Evolutionary conservation across 2,113 vertebrate species (phyloP).

Genomic region (Physeter macrocephalus): DNA sequence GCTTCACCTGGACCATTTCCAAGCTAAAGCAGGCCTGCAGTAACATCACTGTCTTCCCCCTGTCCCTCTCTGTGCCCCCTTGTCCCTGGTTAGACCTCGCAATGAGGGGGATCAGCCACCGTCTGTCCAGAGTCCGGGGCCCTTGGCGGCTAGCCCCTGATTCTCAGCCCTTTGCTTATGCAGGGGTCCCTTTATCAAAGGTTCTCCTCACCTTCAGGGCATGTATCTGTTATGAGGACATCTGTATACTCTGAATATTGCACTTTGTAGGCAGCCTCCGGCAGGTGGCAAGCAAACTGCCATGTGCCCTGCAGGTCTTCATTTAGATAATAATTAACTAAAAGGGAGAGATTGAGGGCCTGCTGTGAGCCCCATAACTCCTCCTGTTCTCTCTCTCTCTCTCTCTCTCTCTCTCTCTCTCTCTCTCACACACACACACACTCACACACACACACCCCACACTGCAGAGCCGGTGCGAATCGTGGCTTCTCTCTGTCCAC

Average conservation of each 20-base stretch:
- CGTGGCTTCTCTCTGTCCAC: not conserved
- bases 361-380: constrained; percentile 35
- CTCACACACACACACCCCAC: not conserved
- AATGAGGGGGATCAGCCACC: not conserved
- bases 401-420: not conserved
- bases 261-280: constrained; percentile 37
- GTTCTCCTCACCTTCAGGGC: constrained; percentile 23
- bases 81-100: not conserved
- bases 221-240: not conserved
- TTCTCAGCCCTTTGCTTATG: not conserved
- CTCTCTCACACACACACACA: not conserved
- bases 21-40: not conserved
- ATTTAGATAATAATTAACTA: constrained; percentile 63
- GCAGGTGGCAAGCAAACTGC: constrained; percentile 48
- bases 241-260: constrained; percentile 41
- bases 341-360: constrained; percentile 29
- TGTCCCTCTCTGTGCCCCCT: not conserved
- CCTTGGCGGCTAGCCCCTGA: not conserved
- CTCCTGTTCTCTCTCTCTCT: not conserved
- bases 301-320: constrained; percentile 21
- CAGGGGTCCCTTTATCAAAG: not conserved
- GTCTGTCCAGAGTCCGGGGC: not conserved
- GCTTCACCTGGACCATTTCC: not conserved
- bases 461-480: fast-evolving
- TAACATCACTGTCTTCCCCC: not conserved